Evolutionary conservation across 30 jellyfish, hydroid and myxozoan species (phyloP), one percentile per base, ranked within the genome.

Genomic region (Catostylus mosaicus): DNA sequence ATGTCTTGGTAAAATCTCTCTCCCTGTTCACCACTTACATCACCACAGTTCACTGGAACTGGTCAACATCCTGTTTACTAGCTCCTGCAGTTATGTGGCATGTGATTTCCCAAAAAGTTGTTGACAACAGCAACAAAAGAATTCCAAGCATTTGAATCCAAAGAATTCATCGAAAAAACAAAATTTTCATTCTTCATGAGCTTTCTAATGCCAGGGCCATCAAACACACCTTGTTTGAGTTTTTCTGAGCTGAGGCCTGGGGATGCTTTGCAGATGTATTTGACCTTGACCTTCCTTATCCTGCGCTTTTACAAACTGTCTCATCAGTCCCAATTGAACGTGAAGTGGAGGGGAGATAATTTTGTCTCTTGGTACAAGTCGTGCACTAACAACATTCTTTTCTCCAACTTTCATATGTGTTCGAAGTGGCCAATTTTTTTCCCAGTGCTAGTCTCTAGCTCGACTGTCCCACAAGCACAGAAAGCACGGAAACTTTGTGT

Each of bases 21-120:
- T 30, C 83, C 90, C 71, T 64, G 88, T 40, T 78, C 90, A 46
- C 63, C 90, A 61, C 90, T 78, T 50, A 78, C 87, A 62, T 66
- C 88, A 33, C 88, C 90, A 40, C 67, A 54, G 59, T 78, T 78
- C 71, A 65, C 83, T 27, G 90, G 84, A 78, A 52, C 29, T 52
- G 67, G 67, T 52, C 67, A 52, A 52, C 30, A 52, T 52, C 29
- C 19, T 52, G 67, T 52, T 26, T 52, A 52, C 23, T 10, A 52
- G 67, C 67, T n/a, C 67, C 67, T 52, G 67, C 19, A 52, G 67
- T 52, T 52, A 20, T 52, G 67, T 52, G 67, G 19, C 67, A 4
- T 52, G 30, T 52, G 56, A 43, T 43, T 52, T 52, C 29, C 67
- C 67, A 52, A 52, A 52, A 52, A 52, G 67, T 52, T 20, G 19